Evolutionary conservation across 2,888 invertebrate genomes (phyloP), one percentile per base, ranked within the genome.

Genomic region (Petrolisthes cinctipes): DNA sequence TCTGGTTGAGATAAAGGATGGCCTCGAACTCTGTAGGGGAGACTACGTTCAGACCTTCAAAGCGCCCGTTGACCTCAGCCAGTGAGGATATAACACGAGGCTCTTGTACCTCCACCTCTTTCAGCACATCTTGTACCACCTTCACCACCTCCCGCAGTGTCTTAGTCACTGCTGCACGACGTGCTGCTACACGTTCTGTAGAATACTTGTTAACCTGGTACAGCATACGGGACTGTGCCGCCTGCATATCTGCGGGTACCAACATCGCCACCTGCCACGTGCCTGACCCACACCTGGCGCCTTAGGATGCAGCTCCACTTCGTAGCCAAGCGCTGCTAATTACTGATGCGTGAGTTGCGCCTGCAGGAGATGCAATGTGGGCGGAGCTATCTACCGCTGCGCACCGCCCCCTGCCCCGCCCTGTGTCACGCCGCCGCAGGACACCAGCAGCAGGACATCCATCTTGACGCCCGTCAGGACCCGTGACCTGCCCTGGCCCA

Each of bases 131-230:
- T 93, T 98, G 97, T 53, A 98, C 97, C 91, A 98, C 97, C 92
- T 97, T 95, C 92, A 97, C 97, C 91, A 98, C 96, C 92, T 97
- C 97, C 91, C 97, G 96, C 81, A 97, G 96, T 9, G 97, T 96
- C 92, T 97, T 97, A 91, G 96, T 95, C 91, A 97, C 96, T 92
- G 96, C 96, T 91, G 95, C 95, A 94, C 97, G 97, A 85, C 98
- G 94, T 91, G 95, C 94, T 93, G 97, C 96, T 91, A 98, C 98
- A 90, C 97, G 95, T 92, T 98, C 98, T 91, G 96, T 96, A 94
- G 97, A 97, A 93, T 96, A 98, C 93, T 97, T 97, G 94, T 97
- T 97, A 94, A 98, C 95, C 93, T 98, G 98, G 94, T 97, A 98
- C 92, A 97, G 95, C 94, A 98, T 96, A 93, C 97, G 97, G 92